Evolutionary conservation across 2,888 invertebrate genomes (phyloP).

Genomic region (Plemyria rubiginata): DNA sequence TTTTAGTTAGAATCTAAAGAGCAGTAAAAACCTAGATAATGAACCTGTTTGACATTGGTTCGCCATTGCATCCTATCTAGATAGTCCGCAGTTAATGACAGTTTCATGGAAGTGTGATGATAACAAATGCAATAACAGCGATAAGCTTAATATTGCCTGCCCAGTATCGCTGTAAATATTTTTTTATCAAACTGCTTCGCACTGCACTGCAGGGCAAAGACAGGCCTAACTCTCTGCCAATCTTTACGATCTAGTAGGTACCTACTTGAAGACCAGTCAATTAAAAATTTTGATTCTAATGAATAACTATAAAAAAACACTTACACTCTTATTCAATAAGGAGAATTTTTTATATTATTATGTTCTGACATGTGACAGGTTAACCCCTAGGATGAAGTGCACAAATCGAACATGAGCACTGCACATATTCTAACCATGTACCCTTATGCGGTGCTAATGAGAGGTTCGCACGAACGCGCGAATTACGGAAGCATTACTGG

Average conservation of each 20-base stretch:
- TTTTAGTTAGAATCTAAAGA: too few relatives aligned
- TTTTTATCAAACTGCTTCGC: too few relatives aligned
- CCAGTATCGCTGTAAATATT: not conserved
- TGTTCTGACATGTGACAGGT: too few relatives aligned
- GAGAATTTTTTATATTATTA: too few relatives aligned
- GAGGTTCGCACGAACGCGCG: constrained; percentile 54
- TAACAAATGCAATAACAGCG: constrained; percentile 18
- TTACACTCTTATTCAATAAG: too few relatives aligned
- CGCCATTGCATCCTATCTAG: constrained; percentile 13
- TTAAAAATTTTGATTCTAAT: too few relatives aligned
- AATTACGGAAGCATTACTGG: constrained; percentile 49
- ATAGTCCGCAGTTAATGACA: not conserved
- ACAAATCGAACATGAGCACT: constrained; percentile 22
- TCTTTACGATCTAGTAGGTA: too few relatives aligned
- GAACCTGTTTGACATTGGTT: constrained; percentile 3
- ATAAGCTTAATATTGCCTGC: constrained; percentile 6
- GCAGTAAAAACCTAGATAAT: not conserved
- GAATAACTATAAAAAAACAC: too few relatives aligned
- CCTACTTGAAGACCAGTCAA: too few relatives aligned
- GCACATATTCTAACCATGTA: constrained; percentile 30
- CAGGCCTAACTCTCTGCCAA: too few relatives aligned
- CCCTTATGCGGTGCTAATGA: constrained; percentile 49
- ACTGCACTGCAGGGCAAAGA: too few relatives aligned
- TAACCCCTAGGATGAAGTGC: constrained; percentile 24
- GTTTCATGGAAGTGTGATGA: constrained; percentile 13